Evolutionary conservation across 2,797 vertebrate species (phyloP).

Genomic region (Intellagama lesueurii): DNA sequence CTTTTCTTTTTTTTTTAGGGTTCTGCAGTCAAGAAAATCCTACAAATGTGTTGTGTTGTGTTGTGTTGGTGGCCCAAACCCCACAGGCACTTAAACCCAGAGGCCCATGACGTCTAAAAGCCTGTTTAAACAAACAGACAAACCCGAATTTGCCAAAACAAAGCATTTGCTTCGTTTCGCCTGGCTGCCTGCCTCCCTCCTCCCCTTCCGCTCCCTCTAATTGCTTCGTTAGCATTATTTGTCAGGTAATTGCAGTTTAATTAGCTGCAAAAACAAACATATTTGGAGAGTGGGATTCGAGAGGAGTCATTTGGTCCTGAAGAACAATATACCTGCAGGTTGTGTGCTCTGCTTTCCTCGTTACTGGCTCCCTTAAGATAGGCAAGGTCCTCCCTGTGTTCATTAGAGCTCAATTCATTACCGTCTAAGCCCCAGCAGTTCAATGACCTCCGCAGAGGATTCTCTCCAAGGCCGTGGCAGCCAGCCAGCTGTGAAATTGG

Average conservation of each 20-base stretch:
- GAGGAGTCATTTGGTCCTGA: neutral
- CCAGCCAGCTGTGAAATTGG: neutral
- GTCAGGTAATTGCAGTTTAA: slow-evolving; percentile 63
- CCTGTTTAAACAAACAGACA: neutral
- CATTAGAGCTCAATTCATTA: neutral
- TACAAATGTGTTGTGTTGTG: neutral
- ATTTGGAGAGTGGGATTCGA: slow-evolving; percentile 32
- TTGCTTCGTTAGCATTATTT: slow-evolving; percentile 49
- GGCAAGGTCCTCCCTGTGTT: no score
- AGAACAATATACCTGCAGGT: slow-evolving; percentile 14
- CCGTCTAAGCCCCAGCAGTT: neutral
- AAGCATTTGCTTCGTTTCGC: neutral
- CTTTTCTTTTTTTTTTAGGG: neutral
- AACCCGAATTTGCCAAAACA: slow-evolving; percentile 1
- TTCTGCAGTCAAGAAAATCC: neutral
- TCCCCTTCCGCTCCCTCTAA: slow-evolving; percentile 33
- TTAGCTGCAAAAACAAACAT: slow-evolving; percentile 61
- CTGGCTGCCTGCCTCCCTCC: neutral
- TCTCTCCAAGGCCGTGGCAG: neutral
- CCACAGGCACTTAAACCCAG: no score
- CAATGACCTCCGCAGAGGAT: neutral
- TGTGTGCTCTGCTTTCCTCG: neutral
- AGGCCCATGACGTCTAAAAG: neutral
- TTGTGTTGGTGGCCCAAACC: neutral
- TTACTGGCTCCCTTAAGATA: neutral